These are phyloP conservation scores for Monoplex corrugatus DNA, from an alignment of 2,888 invertebrate genomes.

Conservation along the genomic window DNA sequence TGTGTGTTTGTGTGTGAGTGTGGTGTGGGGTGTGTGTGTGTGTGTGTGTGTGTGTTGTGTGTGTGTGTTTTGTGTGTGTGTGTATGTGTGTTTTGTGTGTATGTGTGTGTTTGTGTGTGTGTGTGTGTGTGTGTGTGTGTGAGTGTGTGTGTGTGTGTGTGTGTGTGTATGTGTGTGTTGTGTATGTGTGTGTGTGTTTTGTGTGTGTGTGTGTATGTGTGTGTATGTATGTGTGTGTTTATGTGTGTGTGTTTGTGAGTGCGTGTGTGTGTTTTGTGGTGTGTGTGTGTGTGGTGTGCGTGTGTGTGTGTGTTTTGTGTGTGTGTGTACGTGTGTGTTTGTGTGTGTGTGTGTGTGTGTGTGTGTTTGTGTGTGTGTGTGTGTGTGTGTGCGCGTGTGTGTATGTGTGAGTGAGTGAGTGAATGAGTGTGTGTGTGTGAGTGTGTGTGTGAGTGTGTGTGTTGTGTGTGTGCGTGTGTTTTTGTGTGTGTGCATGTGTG, in stretches of 20 bases:
- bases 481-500: neutral
- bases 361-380: neutral
- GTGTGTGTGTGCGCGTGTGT: neutral
- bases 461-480: neutral
- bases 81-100: neutral
- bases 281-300: too few relatives aligned
- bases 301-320: too few relatives aligned
- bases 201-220: too few relatives aligned
- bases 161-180: neutral
- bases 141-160: too few relatives aligned
- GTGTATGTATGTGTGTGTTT: too few relatives aligned
- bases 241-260: too few relatives aligned
- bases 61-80: neutral
- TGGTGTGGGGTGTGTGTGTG: neutral
- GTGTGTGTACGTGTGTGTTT: constrained; percentile 1
- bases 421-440: too few relatives aligned
- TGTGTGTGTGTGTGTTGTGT: neutral
- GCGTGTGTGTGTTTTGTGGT: too few relatives aligned
- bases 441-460: too few relatives aligned
- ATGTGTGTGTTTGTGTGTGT: neutral
- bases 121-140: neutral
- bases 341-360: neutral
- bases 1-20: neutral
- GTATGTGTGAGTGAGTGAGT: too few relatives aligned
- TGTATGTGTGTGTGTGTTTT: too few relatives aligned